Evolutionary conservation across 2,797 vertebrate genomes (phyloP), one percentile per base, ranked within the genome.

Genomic region (Phoxinus dragarum): DNA sequence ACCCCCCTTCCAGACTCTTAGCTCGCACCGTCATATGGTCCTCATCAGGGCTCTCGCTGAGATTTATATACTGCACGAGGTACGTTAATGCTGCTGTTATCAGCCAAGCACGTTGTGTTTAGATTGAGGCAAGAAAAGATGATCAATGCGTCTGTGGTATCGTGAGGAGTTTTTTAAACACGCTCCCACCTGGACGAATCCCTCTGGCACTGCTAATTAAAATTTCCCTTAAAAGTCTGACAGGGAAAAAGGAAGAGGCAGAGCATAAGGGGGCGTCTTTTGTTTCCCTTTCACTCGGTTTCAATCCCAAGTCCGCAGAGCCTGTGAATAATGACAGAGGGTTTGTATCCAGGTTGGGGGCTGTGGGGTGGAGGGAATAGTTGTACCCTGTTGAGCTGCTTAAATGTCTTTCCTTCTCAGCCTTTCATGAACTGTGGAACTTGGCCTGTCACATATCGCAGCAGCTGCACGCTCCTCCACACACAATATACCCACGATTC

Each of bases 381-480:
- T 69, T 86, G 68, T 82, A 74, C 77, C 54, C 78, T 54, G 44
- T 74, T 56, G 59, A 66, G 82, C 80, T 80, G 77, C 85, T 19
- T 38, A 68, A 49, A 66, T 66, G 3, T 81, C 71, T 83, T 86
- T 87, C 80, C 84, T 64, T 80, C 52, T 61, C 36, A 80, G 76
- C 31, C 66, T 78, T 88, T 88, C 81, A 87, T 74, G 71, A 79
- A 81, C 85, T 54, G 71, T 80, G 82, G 67, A 81, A 79, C 89
- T 88, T 87, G 90, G 82, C 82, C 90, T 86, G 82, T 87, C 81
- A 84, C 86, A 90, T 87, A 76, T 85, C 84, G 88, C 90, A 92
- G 91, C 89, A 91, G 91, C 90, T 88, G 86, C 88, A 86, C 86
- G 82, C 44, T 90, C 91, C 91, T 90, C 91, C 91, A 86, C 92